phyloP scores from a whole-genome alignment of 2,888 invertebrate genomes.

The Pristionchus fissidentatus region DNA sequence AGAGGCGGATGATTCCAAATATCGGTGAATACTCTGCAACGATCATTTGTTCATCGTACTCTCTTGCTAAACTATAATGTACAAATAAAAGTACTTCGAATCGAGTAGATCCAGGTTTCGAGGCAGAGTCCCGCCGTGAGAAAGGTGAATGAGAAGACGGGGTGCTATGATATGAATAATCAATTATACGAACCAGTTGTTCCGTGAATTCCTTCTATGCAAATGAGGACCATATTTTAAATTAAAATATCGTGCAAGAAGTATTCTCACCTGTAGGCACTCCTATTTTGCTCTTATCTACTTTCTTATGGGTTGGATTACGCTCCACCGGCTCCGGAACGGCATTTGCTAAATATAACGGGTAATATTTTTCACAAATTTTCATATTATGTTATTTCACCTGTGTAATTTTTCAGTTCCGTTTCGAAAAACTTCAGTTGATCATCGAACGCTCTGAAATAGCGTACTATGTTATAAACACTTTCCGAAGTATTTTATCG shows the following conservation, averaged over 20 bases:
- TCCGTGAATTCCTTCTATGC: neutral
- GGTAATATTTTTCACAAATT: neutral
- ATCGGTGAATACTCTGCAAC: neutral
- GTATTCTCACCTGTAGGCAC: slow-evolving; percentile 3
- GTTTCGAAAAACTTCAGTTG: neutral
- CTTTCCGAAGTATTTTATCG: neutral
- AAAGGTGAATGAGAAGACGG: slow-evolving; percentile 16
- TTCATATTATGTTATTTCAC: neutral
- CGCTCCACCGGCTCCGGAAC: slow-evolving; percentile 18
- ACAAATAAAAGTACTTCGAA: neutral
- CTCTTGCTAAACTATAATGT: too few species aligned
- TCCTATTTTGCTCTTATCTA: slow-evolving; percentile 22
- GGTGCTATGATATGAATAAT: neutral
- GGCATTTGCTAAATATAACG: neutral
- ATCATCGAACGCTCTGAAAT: slow-evolving; percentile 24
- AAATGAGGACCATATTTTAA: neutral
- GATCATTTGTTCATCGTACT: too few species aligned
- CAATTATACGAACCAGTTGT: neutral
- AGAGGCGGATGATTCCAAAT: slow-evolving; percentile 10
- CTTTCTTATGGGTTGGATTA: neutral
- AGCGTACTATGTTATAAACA: neutral
- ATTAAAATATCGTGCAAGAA: neutral
- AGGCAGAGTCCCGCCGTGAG: slow-evolving; percentile 18
- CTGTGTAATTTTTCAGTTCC: slow-evolving; percentile 6
- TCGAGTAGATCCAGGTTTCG: slow-evolving; percentile 7